Conservation (phyloP, 2,888 invertebrate genomes). For the Gryllus longicercus region DNA sequence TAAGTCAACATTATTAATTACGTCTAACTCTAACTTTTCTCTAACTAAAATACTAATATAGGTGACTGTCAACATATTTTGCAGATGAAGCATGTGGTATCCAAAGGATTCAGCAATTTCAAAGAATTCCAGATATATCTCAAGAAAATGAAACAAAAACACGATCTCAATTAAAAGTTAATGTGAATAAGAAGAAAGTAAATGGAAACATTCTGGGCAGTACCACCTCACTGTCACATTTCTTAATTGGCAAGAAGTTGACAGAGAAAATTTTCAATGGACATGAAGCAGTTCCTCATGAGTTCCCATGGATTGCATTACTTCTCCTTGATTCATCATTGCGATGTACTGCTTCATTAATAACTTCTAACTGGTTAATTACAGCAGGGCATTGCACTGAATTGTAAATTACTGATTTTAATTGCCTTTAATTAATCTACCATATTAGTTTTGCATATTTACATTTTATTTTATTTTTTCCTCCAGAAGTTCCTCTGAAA, state of each 20-base stretch:
- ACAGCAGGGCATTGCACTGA: conserved; percentile 34
- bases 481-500: neutral
- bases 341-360: conserved; percentile 32
- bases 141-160: neutral
- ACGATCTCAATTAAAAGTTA: no score
- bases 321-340: conserved; percentile 28
- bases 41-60: no score
- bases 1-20: no score
- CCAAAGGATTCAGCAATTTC: neutral
- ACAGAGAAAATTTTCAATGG: conserved; percentile 31
- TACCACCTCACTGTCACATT: no score
- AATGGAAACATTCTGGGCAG: no score
- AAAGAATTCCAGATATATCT: neutral
- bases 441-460: no score
- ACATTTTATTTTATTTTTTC: neutral
- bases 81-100: conserved; percentile 22
- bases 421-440: neutral
- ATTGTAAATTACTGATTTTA: conserved; percentile 27
- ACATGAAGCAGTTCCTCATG: conserved; percentile 23
- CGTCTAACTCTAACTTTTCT: no score
- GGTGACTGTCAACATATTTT: no score
- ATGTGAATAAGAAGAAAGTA: no score
- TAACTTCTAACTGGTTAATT: conserved; percentile 30
- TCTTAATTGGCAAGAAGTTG: neutral
- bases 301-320: conserved; percentile 32